These are phyloP conservation scores for Tympanuchus pallidicinctus DNA, from an alignment of 2,113 vertebrate species.

Conservation along the genomic window DNA sequence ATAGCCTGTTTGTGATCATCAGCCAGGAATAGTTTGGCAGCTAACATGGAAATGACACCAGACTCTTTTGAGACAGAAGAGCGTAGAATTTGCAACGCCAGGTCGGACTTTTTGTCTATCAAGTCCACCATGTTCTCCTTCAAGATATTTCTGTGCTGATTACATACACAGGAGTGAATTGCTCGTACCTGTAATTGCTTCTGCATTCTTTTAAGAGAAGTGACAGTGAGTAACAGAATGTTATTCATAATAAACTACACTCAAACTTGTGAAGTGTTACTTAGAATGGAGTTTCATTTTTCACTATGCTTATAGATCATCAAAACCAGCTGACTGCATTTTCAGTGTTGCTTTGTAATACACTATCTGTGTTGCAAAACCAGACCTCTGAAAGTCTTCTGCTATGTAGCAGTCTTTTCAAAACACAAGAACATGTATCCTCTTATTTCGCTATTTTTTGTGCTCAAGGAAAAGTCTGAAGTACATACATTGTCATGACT, in stretches of 20 bases:
- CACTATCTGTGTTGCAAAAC: neutral
- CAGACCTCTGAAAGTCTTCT: neutral
- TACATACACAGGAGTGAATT: neutral
- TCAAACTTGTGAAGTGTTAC: neutral
- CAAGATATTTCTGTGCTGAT: neutral
- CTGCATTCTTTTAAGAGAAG: neutral
- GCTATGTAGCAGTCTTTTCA: neutral
- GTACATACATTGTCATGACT: slow-evolving; percentile 90
- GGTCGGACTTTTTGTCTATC: neutral
- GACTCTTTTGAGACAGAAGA: slow-evolving; percentile 20
- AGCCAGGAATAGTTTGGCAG: slow-evolving; percentile 58
- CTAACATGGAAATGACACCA: slow-evolving; percentile 27
- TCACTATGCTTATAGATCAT: neutral
- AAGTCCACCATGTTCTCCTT: neutral
- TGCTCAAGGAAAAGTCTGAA: neutral
- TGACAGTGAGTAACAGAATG: neutral
- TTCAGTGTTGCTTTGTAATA: neutral
- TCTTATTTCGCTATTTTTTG: neutral
- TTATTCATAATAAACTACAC: neutral
- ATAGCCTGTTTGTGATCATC: slow-evolving; percentile 53
- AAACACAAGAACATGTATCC: neutral
- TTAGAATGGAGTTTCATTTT: neutral
- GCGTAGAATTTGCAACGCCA: neutral
- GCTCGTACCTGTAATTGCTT: neutral
- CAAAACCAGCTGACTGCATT: neutral